A percentile compares a stretch with the other conserved stretches of the same genome.
Conservation (phyloP, 2,113 vertebrate species). For the Eupsittula cactorum region DNA sequence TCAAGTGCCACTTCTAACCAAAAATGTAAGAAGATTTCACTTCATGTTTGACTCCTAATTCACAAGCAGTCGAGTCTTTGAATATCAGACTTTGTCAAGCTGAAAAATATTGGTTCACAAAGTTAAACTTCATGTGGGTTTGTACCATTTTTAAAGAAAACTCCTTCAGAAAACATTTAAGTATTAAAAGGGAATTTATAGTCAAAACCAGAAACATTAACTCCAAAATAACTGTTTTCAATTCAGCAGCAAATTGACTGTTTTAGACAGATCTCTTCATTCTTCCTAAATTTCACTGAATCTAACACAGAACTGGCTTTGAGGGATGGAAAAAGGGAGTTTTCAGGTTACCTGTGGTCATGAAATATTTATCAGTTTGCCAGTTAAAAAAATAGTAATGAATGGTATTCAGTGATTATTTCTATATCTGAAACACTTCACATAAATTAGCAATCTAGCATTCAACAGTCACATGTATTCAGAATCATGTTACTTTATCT, state of each 20-base stretch:
- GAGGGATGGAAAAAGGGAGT: not conserved
- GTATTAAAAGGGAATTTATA: not conserved
- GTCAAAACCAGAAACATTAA: not conserved
- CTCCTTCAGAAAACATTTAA: not conserved
- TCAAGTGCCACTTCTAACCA: constrained; percentile 43
- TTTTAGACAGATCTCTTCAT: not conserved
- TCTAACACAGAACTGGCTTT: not conserved
- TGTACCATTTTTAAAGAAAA: not conserved
- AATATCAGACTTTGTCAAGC: constrained; percentile 22
- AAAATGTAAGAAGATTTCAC: constrained; percentile 23
- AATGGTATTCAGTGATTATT: not conserved
- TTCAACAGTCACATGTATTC: not conserved
- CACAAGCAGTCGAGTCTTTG: not conserved
- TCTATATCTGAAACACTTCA: not conserved
- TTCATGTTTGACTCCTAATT: constrained; percentile 39
- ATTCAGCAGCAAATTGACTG: not conserved
- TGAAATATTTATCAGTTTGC: constrained; percentile 22
- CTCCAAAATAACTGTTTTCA: not conserved
- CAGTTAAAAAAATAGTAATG: not conserved
- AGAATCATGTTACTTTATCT: not conserved
- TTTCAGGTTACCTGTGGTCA: not conserved
- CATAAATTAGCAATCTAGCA: not conserved
- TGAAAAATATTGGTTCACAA: not conserved
- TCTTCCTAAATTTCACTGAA: not conserved
- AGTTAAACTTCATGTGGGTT: not conserved